These are phyloP conservation scores for Cancer borealis DNA, from an alignment of 2,888 invertebrate species.

Conservation along the genomic window DNA sequence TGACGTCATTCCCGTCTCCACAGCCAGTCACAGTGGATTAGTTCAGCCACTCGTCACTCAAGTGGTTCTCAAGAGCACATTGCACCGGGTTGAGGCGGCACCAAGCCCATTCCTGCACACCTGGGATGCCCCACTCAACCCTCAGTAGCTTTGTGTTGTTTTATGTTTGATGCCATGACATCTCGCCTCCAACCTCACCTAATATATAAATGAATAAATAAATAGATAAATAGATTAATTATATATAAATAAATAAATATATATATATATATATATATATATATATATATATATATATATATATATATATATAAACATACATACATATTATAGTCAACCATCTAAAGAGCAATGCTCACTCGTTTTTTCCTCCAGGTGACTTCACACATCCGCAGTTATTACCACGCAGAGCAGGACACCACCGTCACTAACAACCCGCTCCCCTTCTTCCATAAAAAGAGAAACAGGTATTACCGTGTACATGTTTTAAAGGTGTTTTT, in stretches of 20 bases:
- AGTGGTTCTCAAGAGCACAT: conserved; percentile 27
- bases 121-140: background rate
- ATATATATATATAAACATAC: too few species aligned
- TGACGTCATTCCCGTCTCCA: background rate
- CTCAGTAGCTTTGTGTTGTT: background rate
- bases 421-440: conserved; percentile 66
- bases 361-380: conserved; percentile 53
- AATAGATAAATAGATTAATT: too few species aligned
- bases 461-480: conserved; percentile 54
- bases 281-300: too few species aligned
- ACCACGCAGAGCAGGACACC: conserved; percentile 61
- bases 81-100: background rate
- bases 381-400: conserved; percentile 68
- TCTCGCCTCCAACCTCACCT: background rate
- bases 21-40: background rate
- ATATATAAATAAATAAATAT: too few species aligned
- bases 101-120: background rate
- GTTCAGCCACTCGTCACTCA: conserved; percentile 38
- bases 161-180: background rate
- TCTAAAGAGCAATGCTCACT: background rate
- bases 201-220: background rate
- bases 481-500: background rate
- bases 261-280: too few species aligned
- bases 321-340: too few species aligned
- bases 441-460: conserved; percentile 65